phyloP scores from a whole-genome alignment of 2,888 invertebrate species.

The Athetis lepigone region DNA sequence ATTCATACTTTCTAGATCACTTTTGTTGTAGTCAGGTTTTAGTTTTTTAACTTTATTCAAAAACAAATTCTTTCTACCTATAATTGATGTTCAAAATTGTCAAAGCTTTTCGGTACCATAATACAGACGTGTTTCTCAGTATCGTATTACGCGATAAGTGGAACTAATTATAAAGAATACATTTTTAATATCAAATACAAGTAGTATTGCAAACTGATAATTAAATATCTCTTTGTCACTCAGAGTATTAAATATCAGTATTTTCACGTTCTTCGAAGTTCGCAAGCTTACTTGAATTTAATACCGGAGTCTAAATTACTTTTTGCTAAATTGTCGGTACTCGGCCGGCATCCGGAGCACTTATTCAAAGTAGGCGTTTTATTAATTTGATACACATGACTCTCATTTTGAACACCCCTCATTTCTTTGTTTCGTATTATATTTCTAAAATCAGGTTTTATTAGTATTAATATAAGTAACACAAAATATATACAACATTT shows the following conservation, averaged over 20 bases:
- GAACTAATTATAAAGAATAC: background rate
- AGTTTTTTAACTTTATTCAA: too few relatives aligned
- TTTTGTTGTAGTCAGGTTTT: too few relatives aligned
- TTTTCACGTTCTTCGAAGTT: constrained; percentile 18
- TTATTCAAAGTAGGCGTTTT: constrained; percentile 47
- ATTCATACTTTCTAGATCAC: too few relatives aligned
- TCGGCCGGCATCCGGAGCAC: constrained; percentile 34
- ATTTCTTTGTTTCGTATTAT: constrained; percentile 13
- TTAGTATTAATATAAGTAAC: background rate
- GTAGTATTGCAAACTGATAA: background rate
- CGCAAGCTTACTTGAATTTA: constrained; percentile 40
- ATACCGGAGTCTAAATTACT: constrained; percentile 53
- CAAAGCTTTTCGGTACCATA: background rate
- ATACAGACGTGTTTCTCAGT: background rate
- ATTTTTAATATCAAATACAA: too few relatives aligned
- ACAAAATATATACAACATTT: too few relatives aligned
- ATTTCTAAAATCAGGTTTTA: background rate
- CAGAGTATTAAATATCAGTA: constrained; percentile 18
- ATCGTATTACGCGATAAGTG: too few relatives aligned
- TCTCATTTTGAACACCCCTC: constrained; percentile 34
- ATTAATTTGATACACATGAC: constrained; percentile 60
- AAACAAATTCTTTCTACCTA: too few relatives aligned
- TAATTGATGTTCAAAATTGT: too few relatives aligned
- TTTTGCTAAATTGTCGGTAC: constrained; percentile 55
- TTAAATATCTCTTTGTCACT: background rate